Evolutionary conservation across 92 coral and sea anemone species (phyloP), one percentile per base, ranked within the genome.

Genomic region (Desmophyllum pertusum): DNA sequence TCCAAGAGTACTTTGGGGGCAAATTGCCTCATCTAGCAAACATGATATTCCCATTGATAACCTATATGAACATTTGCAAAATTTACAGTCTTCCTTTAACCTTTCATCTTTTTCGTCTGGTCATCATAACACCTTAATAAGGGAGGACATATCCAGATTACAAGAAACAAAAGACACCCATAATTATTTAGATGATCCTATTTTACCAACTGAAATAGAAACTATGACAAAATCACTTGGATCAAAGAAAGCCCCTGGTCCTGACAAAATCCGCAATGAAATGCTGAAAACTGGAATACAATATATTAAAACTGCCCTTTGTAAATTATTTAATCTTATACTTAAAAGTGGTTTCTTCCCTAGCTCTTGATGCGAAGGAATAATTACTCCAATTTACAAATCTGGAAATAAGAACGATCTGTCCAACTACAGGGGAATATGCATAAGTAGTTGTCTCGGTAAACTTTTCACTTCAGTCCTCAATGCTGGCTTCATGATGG

Each of bases 391-490:
- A n/a, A n/a, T n/a, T n/a, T n/a, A n/a, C n/a, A n/a, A n/a, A n/a
- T n/a, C n/a, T 27, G 77, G 77, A 43, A 27, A 42, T 17, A 72
- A 72, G 27, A 48, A 42, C 39, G 57, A 72, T 39, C 77, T 39
- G 27, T 72, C 77, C 10, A 72, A 43, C 33, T 43, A 72, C 37
- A 72, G 77, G 39, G 77, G 38, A 39, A 72, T 45, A 14, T 72
- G 77, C 25, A 42, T 72, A 1, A 72, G 77, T 45, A 72, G 59
- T 29, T 72, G 77, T 10, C 77, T 29, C 33, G 57, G 77, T 1
- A 71, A 71, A 41, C 52, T 40, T n/a, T 71, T n/a, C n/a, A n/a
- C n/a, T n/a, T n/a, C n/a, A n/a, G n/a, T n/a, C n/a, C n/a, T n/a
- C n/a, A n/a, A n/a, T n/a, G n/a, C n/a, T n/a, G n/a, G n/a, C n/a